These are phyloP conservation scores for Lepidocyrtinus sp. DNA, from an alignment of 2,888 invertebrate species.

Conservation along the genomic window DNA sequence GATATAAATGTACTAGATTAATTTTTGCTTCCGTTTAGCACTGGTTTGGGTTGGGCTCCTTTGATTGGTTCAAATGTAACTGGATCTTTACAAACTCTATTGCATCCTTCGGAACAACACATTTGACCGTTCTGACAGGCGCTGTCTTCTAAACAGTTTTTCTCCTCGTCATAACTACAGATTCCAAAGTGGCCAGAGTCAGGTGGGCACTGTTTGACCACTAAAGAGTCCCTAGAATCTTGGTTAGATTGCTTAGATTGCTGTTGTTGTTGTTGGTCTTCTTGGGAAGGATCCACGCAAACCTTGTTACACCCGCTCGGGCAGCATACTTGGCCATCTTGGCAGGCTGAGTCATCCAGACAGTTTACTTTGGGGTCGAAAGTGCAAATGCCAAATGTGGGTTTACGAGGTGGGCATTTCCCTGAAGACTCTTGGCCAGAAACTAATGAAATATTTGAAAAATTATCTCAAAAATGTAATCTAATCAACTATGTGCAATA, in stretches of 20 bases:
- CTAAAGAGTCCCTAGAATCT: too few species aligned
- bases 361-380: conserved; percentile 50
- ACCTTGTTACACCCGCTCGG: conserved; percentile 41
- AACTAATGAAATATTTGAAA: conserved; percentile 18
- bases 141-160: conserved; percentile 29
- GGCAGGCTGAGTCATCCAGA: conserved; percentile 33
- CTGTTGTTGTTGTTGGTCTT: neutral
- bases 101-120: conserved; percentile 52
- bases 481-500: neutral
- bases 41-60: conserved; percentile 29
- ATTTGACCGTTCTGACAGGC: conserved; percentile 37
- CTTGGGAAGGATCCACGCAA: conserved; percentile 47
- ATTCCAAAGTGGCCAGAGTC: conserved; percentile 22
- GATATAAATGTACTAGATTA: too few species aligned
- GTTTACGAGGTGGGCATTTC: conserved; percentile 17
- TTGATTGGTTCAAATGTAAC: conserved; percentile 44
- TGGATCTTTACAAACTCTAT: conserved; percentile 49
- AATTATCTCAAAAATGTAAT: neutral
- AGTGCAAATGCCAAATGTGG: conserved; percentile 42
- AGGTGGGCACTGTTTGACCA: conserved; percentile 31
- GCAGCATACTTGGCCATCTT: conserved; percentile 50
- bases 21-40: conserved; percentile 27
- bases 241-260: too few species aligned
- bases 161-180: conserved; percentile 34
- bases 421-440: conserved; percentile 17